Base-by-base conservation (phyloP, 23 tunicate genomes). In the Halocynthia aurantium region DNA sequence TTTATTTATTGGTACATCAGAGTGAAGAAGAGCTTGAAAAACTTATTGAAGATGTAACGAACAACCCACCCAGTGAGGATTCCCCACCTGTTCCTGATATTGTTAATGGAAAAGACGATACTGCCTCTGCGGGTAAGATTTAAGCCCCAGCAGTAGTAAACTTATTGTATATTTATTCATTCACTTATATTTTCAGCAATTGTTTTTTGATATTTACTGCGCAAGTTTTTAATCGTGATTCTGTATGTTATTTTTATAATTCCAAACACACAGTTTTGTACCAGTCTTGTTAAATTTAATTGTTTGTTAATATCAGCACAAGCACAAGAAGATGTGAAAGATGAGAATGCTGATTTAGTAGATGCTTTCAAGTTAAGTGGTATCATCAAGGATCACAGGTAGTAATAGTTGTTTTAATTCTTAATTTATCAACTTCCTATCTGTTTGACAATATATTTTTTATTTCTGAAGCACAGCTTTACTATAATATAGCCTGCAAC, bases 331-430 rank as follows among this genome's bases (percentile, higher is more conserved):
- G 49, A 52, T 31, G 80, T 77, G 72, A 69, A 51, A n/a, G 97
- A 90, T 76, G 88, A 81, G 51, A n/a, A 82, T 53, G 85, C 90
- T 6, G 56, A 76, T n/a, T 69, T 90, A n/a, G 82, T 84, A n/a
- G 72, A 84, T 62, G 84, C 60, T 6, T 77, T 90, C 10, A 84
- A 76, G 53, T 51, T 75, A 49, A 84, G 80, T 62, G 81, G 75
- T 62, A 76, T 85, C 55, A 70, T 85, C 49, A 55, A 85, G 10
- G 79, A 90, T 21, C 97, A 85, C 56, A 51, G 97, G 63, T 53
- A 83, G 40, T 52, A 19, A 21, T 12, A 21, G 22, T 20, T n/a
- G 22, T 0, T 67, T n/a, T 67, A 49, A 50, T 4, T 13, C 11
- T 12, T 67, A 13, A 5, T 67, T 67, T 13, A 67, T n/a, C 4